Conservation (phyloP, 2,113 vertebrate species). For the Craseonycteris thonglongyai region DNA sequence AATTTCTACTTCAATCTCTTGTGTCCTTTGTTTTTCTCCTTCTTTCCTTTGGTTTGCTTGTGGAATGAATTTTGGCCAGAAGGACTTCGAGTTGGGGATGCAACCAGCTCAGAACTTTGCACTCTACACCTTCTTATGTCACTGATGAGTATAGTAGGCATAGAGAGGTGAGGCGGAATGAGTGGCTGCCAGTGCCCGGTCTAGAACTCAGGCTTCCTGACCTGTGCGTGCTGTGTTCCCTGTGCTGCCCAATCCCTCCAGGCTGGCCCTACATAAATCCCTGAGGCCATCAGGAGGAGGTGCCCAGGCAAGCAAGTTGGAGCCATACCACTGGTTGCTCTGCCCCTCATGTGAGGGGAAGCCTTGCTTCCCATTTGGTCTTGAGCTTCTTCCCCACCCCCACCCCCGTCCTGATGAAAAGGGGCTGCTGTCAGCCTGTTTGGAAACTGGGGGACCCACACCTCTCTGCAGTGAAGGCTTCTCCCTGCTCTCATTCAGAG, state of each 20-base stretch:
- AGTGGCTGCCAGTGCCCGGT: not conserved
- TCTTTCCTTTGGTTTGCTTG: not conserved
- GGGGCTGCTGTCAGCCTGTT: not conserved
- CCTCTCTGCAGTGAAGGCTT: not conserved
- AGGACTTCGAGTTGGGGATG: not conserved
- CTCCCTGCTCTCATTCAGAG: not conserved
- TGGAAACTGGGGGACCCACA: not conserved
- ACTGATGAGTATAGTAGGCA: not conserved
- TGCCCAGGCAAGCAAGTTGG: not conserved
- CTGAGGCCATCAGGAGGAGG: not conserved
- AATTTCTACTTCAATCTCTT: not conserved
- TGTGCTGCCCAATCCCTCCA: not conserved
- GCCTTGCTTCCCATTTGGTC: not conserved
- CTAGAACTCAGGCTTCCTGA: not conserved
- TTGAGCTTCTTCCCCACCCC: not conserved
- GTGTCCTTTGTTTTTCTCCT: not conserved
- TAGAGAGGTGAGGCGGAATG: not conserved
- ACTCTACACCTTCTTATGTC: not conserved
- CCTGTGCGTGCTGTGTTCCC: accelerated
- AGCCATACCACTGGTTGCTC: not conserved
- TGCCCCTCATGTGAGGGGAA: not conserved
- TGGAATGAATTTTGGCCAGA: not conserved
- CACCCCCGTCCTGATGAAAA: not conserved
- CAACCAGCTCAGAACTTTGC: not conserved
- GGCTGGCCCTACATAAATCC: not conserved